These are phyloP conservation scores for Silvanus unidentatus DNA, from an alignment of 2,888 invertebrate genomes.

Conservation along the genomic window DNA sequence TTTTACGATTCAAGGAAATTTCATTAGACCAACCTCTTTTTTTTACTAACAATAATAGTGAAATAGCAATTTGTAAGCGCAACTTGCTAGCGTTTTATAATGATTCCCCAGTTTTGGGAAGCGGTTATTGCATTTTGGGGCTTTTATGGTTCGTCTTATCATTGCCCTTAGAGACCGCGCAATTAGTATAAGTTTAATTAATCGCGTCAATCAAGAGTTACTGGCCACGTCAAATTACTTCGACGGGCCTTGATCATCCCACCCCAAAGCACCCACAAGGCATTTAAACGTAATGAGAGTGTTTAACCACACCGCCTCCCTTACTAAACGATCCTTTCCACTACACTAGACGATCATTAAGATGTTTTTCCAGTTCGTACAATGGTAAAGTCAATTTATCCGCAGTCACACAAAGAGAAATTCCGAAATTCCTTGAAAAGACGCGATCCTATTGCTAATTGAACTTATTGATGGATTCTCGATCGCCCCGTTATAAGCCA, in stretches of 20 bases:
- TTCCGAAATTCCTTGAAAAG: too few species aligned
- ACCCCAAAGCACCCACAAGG: conserved; percentile 4
- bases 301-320: conserved; percentile 8
- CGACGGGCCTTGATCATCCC: conserved; percentile 7
- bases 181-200: conserved; percentile 26
- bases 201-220: conserved; percentile 23
- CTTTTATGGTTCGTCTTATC: too few species aligned
- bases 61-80: too few species aligned
- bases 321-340: conserved; percentile 10
- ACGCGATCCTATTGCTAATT: too few species aligned
- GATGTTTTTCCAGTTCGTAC: conserved; percentile 10
- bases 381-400: conserved; percentile 6
- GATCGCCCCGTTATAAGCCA: too few species aligned
- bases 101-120: too few species aligned
- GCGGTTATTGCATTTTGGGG: too few species aligned
- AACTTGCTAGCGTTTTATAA: too few species aligned
- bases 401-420: background rate
- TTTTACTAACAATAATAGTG: too few species aligned
- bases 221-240: conserved; percentile 16
- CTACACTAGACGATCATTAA: conserved; percentile 11
- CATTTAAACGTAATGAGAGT: conserved; percentile 9
- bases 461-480: too few species aligned
- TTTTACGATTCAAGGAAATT: too few species aligned
- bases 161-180: conserved; percentile 12
- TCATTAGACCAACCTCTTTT: too few species aligned